These are phyloP conservation scores for Anser cygnoides DNA, from an alignment of 2,113 vertebrate species.

Conservation along the genomic window DNA sequence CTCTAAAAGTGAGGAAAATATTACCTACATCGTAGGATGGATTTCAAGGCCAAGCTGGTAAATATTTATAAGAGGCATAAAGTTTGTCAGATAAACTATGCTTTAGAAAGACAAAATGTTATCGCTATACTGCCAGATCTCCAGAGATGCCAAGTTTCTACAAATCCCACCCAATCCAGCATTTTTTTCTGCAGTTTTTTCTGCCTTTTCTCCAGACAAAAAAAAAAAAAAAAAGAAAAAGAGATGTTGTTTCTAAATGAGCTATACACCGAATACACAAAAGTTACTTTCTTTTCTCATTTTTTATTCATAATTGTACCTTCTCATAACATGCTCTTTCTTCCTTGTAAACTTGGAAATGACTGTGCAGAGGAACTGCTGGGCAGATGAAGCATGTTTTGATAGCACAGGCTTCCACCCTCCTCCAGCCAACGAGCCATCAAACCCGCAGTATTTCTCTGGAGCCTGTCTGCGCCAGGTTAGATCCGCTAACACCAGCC, in stretches of 20 bases:
- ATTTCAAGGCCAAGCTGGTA: constrained; percentile 6
- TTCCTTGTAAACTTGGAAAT: neutral
- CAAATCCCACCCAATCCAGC: neutral
- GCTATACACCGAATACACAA: neutral
- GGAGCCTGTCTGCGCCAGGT: accelerated
- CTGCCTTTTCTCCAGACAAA: neutral
- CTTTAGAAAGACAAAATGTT: constrained; percentile 18
- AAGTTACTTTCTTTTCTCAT: neutral
- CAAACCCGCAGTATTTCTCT: neutral
- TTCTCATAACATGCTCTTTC: neutral
- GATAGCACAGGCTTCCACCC: neutral
- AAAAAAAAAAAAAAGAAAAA: neutral
- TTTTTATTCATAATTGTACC: neutral
- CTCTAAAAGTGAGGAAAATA: neutral
- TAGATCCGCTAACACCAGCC: neutral
- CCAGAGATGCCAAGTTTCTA: neutral
- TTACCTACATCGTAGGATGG: neutral
- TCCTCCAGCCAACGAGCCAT: neutral
- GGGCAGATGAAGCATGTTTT: neutral
- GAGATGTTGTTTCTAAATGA: neutral
- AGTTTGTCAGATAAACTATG: neutral
- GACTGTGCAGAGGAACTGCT: neutral
- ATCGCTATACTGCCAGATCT: neutral
- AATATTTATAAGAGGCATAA: neutral
- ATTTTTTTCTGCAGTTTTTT: neutral